phyloP scores from a whole-genome alignment of 2,113 vertebrate genomes.

The Chionomys nivalis region DNA sequence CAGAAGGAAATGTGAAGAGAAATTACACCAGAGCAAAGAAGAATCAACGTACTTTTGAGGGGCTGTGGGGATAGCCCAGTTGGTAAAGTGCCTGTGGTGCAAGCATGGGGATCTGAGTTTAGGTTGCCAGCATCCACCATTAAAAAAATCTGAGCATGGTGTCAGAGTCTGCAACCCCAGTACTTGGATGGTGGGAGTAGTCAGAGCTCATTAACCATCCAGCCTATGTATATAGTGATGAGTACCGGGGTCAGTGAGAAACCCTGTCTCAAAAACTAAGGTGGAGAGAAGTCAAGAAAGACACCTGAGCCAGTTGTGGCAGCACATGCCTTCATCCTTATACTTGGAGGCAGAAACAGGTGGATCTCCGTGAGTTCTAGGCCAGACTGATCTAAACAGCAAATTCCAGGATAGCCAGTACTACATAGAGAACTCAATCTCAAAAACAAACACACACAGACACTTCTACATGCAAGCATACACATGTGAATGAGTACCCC shows the following conservation, averaged over 20 bases:
- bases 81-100: neutral
- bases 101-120: neutral
- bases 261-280: neutral
- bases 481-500: neutral
- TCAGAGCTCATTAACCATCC: neutral
- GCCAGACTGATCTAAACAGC: neutral
- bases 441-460: neutral
- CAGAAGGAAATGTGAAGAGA: slow-evolving; percentile 20
- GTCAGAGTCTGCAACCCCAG: neutral
- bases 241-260: neutral
- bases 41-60: neutral
- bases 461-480: neutral
- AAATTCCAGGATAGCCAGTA: neutral
- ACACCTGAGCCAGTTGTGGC: neutral
- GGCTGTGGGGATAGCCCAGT: neutral
- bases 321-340: neutral
- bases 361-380: neutral
- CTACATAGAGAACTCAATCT: neutral
- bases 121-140: neutral
- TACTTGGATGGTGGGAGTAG: neutral
- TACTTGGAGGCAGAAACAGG: neutral
- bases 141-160: neutral
- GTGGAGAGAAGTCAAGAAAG: neutral
- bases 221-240: neutral
- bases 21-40: slow-evolving; percentile 23